These are phyloP conservation scores for Falco cherrug DNA, from an alignment of 2,797 vertebrate genomes.

Conservation along the genomic window DNA sequence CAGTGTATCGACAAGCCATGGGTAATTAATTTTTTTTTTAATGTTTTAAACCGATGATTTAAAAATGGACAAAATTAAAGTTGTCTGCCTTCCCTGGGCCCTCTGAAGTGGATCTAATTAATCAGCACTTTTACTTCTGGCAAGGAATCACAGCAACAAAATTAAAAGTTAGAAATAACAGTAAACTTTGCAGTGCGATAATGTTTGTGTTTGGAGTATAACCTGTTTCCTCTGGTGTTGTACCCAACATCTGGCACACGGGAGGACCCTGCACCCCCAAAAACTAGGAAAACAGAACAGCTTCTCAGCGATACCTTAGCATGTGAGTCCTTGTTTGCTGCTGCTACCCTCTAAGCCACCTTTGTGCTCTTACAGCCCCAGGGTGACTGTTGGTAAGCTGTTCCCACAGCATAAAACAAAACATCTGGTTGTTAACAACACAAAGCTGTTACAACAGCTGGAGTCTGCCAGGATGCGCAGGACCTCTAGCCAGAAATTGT, in stretches of 20 bases:
- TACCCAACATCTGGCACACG: neutral
- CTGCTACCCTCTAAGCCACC: neutral
- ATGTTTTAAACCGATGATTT: constrained; percentile 14
- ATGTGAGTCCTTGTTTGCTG: neutral
- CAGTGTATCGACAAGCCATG: neutral
- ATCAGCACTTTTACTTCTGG: neutral
- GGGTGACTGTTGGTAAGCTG: neutral
- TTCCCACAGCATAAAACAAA: constrained; percentile 30
- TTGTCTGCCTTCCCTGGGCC: neutral
- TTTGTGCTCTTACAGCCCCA: neutral
- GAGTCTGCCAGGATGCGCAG: neutral
- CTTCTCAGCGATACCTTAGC: neutral
- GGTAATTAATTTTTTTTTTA: neutral
- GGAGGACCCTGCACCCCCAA: neutral
- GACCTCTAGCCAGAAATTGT: neutral
- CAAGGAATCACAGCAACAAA: constrained; percentile 21
- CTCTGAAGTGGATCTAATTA: neutral
- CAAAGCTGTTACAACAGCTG: constrained; percentile 45
- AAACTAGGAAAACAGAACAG: neutral
- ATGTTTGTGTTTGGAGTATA: neutral
- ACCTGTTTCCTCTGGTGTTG: neutral
- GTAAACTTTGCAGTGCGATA: neutral
- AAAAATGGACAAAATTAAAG: neutral
- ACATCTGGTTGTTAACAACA: constrained; percentile 51
- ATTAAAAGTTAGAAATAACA: neutral